Base-by-base conservation (phyloP, 2,888 invertebrate species). In the Vanessa cardui region DNA sequence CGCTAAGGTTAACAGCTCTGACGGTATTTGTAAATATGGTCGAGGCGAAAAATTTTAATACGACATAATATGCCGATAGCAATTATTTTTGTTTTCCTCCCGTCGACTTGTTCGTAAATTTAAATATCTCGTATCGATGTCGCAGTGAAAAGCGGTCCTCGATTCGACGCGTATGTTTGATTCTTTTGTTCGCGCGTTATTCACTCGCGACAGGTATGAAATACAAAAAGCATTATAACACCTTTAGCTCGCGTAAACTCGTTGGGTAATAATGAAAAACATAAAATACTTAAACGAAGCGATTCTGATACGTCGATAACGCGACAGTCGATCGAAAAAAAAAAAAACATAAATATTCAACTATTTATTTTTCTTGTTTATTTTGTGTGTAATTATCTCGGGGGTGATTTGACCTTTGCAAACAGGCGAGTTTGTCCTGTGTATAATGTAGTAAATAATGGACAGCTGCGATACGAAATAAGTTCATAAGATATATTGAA, bases 161-260 rank as follows among this genome's bases (percentile, higher is more conserved):
- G 77, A 88, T 89, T 90, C 84, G 89, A 82, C 84, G 82, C 86
- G 87, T 88, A 82, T 85, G 87, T 90, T 87, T 84, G 82, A 76
- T 85, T 89, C 90, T 89, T 89, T 91, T 91, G 90, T 91, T 86
- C 79, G 76, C 77, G 71, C 73, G 81, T 84, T 86, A 87, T 87
- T 81, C 81, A 85, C 80, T 80, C 77, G 79, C 80, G 78, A 75
- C 80, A 83, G 80, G 82, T 81, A 80, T 79, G 79, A 80, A 84
- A 85, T 77, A 86, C 83, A 83, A 85, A 87, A 86, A 85, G 78
- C 84, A 85, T 86, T 73, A 74, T 75, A 76, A 72, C 72, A 73
- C 70, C 72, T 72, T 73, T 58, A 68, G 73, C 73, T 72, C 72
- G 68, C 56, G 72, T 72, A 70, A 75, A 72, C 56, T 62, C 64